phyloP scores from a whole-genome alignment of 2,113 vertebrate genomes.

The Echinops telfairi region DNA sequence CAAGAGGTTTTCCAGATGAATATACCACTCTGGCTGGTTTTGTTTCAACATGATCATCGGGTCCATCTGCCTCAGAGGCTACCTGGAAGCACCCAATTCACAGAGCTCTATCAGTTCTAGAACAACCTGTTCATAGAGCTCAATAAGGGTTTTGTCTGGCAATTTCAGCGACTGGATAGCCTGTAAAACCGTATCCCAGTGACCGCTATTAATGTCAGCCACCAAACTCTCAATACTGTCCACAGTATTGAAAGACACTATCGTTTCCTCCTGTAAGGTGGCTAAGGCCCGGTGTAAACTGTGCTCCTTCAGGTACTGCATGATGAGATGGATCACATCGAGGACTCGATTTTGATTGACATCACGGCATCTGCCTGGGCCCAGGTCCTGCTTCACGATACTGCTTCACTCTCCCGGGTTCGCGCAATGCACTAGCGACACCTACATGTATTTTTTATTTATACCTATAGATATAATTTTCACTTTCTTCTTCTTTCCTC shows the following conservation, averaged over 20 bases:
- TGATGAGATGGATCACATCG: constrained; percentile 95
- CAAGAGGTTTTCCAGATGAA: constrained; percentile 97
- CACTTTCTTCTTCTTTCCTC: no score
- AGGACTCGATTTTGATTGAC: no score
- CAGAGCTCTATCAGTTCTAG: constrained; percentile 97
- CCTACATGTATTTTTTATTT: no score
- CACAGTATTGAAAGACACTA: constrained; percentile 97
- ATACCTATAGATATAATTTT: no score
- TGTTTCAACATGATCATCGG: constrained; percentile 99
- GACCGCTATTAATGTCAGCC: constrained; percentile 98
- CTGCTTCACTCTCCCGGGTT: no score
- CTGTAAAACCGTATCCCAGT: constrained; percentile 98
- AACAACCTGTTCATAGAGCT: constrained; percentile 99
- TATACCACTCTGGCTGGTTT: constrained; percentile 96
- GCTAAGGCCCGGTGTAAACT: constrained; percentile 94
- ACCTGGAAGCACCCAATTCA: constrained; percentile 96
- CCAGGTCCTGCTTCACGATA: no score
- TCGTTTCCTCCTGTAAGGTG: constrained; percentile 97
- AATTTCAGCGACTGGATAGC: constrained; percentile 98
- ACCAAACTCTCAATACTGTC: constrained; percentile 99
- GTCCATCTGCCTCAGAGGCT: constrained; percentile 96
- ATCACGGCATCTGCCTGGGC: no score
- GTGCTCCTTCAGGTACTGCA: constrained; percentile 99
- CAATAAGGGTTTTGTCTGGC: constrained; percentile 97
- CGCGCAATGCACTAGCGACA: no score